Evolutionary conservation across 1,140 invertebrate species (phyloP), one percentile per base, ranked within the genome.

Genomic region (Luehdorfia chinensis): DNA sequence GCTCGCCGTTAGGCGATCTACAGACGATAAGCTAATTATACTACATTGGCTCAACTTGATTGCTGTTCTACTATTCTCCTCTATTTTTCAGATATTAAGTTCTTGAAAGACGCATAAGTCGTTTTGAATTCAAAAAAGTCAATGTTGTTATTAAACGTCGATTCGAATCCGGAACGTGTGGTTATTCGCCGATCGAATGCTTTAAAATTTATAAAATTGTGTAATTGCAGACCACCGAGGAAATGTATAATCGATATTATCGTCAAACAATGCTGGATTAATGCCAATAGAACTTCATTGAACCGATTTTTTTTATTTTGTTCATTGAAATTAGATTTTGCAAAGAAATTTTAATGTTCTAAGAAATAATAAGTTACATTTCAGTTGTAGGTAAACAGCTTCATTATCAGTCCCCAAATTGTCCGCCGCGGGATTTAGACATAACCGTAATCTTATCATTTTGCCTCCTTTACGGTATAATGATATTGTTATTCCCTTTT

Each of bases 11-110:
- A 66, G 54, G 44, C 72, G 74, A 77, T 80, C 71, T 58, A 47
- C 65, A 55, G 66, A 67, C 71, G 76, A 83, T 83, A 83, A 85
- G 68, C 67, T 84, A 85, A 85, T 85, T 75, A 83, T 68, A 81
- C 66, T 19, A 62, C 66, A 48, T 49, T 49, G 55, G 49, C 67
- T 58, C 66, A 63, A 65, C 59, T 59, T 66, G 64, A 71, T 78
- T 68, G 74, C 70, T 69, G 66, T 69, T 69, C 55, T 59, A 56
- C 59, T n/a, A 59, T 72, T 66, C 59, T 64, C 52, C 50, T 67
- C 63, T 78, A 78, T 67, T 83, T 80, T 76, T 78, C 72, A 73
- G 68, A 71, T 64, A 64, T 71, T 74, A 74, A 68, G 54, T 61
- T 67, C 45, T 68, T 61, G 59, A 71, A 68, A 63, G 51, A 59